Evolutionary conservation across 1,140 invertebrate species (phyloP).

Genomic region (Bursaphelenchus mucronatus): DNA sequence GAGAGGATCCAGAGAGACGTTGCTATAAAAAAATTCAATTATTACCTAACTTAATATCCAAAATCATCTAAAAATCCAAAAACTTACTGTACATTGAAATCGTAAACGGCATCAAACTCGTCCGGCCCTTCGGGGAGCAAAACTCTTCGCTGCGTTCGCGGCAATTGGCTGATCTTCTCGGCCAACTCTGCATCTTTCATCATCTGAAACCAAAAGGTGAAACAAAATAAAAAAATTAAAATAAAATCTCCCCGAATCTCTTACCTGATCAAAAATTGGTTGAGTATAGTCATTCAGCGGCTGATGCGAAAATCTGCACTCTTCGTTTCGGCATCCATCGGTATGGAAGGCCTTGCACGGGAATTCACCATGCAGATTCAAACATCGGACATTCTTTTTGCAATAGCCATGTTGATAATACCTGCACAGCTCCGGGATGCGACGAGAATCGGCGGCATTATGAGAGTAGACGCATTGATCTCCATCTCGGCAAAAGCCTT

Average conservation of each 20-base stretch:
- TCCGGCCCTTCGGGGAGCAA: conserved; percentile 18
- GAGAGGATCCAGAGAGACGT: background rate
- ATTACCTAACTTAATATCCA: background rate
- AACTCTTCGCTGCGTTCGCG: conserved; percentile 9
- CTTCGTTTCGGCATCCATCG: conserved; percentile 53
- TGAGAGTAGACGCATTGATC: conserved; percentile 56
- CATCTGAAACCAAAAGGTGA: conserved; percentile 26
- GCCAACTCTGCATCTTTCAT: conserved; percentile 40
- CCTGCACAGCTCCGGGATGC: conserved; percentile 51
- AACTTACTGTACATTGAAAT: conserved; percentile 9
- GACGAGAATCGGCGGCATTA: conserved; percentile 49
- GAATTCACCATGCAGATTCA: conserved; percentile 58
- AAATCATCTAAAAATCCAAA: background rate
- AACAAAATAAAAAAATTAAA: background rate
- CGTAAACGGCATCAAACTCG: background rate
- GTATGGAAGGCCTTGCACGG: conserved; percentile 58
- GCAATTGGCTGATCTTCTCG: background rate
- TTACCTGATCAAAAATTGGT: conserved; percentile 54
- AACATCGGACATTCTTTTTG: conserved; percentile 41
- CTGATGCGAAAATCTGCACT: conserved; percentile 54
- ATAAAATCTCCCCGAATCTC: conserved; percentile 19
- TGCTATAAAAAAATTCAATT: background rate
- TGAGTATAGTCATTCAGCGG: conserved; percentile 53
- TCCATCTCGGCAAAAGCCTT: conserved; percentile 58
- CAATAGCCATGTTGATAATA: conserved; percentile 58